Base-by-base conservation (phyloP, 2,888 invertebrate species). In the Drosophila kambysellisi region DNA sequence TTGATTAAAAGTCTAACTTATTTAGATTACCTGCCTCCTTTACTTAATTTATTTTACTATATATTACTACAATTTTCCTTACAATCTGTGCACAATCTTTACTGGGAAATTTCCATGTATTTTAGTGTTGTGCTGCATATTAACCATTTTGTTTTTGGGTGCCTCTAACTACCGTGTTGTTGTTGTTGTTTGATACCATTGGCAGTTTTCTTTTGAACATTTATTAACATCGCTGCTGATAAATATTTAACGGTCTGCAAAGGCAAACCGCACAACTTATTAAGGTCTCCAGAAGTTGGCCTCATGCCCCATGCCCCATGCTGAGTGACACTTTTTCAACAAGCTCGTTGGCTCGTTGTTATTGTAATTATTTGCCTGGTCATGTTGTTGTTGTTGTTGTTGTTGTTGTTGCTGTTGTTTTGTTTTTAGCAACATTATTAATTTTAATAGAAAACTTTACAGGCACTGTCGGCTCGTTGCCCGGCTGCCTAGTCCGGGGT, bases 391-490 rank as follows among this genome's bases (percentile, higher is more conserved):
- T 73, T 56, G 50, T 15, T 35, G 25, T 25, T 25, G 65, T 73
- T 68, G 62, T 69, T 76, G 37, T 61, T 78, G 54, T 72, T 73
- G 59, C 32, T 59, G 51, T 70, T 67, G 73, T 64, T 80, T 82
- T 67, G 64, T 79, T 79, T 81, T 76, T 51, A 74, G 82, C 80
- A 89, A 84, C 90, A 91, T 90, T 91, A 91, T 90, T 91, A 91
- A 91, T 90, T 90, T 90, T 91, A 90, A 90, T 90, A 90, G 91
- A 88, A 88, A 91, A 90, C 86, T 85, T 88, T 78, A 74, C 66
- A 62, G 32, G 32, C 69, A 41, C 35, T 54, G 54, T 12, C 54
- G 25, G 9, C 48, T 9, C 30, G 35, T n/a, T 15, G 46, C 53
- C 15, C 48, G 7, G 20, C 52, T 39, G 37, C 39, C 54, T 29